Conservation (phyloP, 2,113 vertebrate genomes). For the Turnix velox region DNA sequence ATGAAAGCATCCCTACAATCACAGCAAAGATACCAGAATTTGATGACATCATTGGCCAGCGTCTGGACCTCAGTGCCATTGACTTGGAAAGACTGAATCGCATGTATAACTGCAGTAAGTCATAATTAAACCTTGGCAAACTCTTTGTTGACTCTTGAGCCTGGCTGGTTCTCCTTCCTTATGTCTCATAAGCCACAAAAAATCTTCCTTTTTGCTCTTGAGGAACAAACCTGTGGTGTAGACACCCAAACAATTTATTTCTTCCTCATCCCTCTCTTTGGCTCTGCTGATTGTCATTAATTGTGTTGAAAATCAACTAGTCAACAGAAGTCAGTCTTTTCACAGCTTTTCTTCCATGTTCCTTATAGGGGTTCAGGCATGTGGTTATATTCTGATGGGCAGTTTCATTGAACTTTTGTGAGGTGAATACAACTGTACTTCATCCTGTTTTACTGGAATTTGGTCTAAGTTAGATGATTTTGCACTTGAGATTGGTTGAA, state of each 20-base stretch:
- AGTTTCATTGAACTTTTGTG: not conserved
- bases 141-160: not conserved
- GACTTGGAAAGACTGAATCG: constrained; percentile 86
- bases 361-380: not conserved
- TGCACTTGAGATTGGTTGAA: not conserved
- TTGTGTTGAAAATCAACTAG: not conserved
- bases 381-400: not conserved
- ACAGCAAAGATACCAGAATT: constrained; percentile 89
- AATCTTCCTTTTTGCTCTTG: not conserved
- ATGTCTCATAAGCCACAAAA: not conserved
- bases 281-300: not conserved
- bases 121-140: not conserved
- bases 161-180: not conserved
- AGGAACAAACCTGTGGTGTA: not conserved
- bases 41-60: constrained; percentile 85
- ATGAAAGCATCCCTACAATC: constrained; percentile 80
- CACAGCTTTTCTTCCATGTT: not conserved
- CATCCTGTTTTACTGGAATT: not conserved
- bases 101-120: constrained; percentile 95
- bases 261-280: not conserved
- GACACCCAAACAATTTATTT: not conserved
- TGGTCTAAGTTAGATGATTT: not conserved
- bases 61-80: constrained; percentile 82
- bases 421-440: not conserved
- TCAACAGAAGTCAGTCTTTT: not conserved